These are phyloP conservation scores for Teleogryllus occipitalis DNA, from an alignment of 1,140 invertebrate genomes.

Conservation along the genomic window DNA sequence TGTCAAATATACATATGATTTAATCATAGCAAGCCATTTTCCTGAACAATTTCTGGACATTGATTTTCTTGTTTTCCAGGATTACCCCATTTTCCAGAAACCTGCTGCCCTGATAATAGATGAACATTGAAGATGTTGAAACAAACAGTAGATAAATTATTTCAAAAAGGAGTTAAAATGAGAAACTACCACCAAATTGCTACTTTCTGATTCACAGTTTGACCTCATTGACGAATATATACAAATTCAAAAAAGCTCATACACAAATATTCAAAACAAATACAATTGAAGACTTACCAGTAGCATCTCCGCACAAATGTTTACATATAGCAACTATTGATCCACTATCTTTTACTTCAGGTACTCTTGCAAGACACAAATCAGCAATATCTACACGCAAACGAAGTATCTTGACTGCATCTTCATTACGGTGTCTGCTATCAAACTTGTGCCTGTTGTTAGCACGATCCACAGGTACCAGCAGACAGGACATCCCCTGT, in stretches of 20 bases:
- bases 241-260: neutral
- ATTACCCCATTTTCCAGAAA: too few relatives aligned
- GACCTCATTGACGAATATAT: too few relatives aligned
- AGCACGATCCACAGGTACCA: conserved; percentile 66
- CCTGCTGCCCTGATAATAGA: too few relatives aligned
- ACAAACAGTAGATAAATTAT: too few relatives aligned
- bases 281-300: conserved; percentile 44
- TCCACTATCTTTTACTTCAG: conserved; percentile 38
- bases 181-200: too few relatives aligned
- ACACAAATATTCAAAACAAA: conserved; percentile 13
- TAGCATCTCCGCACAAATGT: conserved; percentile 78
- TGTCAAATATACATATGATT: too few relatives aligned
- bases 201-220: too few relatives aligned
- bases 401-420: conserved; percentile 44
- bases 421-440: conserved; percentile 53
- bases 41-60: too few relatives aligned
- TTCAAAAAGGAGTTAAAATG: too few relatives aligned
- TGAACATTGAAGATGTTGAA: too few relatives aligned
- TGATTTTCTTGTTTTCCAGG: too few relatives aligned
- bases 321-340: conserved; percentile 67
- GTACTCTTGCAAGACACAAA: conserved; percentile 51
- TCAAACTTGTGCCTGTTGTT: conserved; percentile 73
- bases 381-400: conserved; percentile 66
- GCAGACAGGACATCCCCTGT: conserved; percentile 39
- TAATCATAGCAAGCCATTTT: too few relatives aligned